Evolutionary conservation across 1,140 invertebrate species (phyloP), one percentile per base, ranked within the genome.

Genomic region (Cephus cinctus): DNA sequence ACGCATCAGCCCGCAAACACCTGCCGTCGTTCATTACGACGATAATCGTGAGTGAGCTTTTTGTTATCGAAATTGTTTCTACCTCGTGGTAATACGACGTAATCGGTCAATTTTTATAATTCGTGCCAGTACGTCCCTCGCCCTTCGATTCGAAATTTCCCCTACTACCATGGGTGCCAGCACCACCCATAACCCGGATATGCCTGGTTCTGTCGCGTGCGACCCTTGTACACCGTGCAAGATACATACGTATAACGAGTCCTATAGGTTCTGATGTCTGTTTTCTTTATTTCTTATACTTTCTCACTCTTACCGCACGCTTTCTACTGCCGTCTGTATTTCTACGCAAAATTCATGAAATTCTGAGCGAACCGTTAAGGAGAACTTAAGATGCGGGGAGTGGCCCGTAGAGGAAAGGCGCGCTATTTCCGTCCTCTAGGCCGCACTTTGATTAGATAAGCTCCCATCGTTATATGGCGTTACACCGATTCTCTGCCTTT

Each of bases 401-500:
- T 47, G 44, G 47, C 23, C 50, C 35, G 53, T 54, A 65, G 58
- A 57, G 64, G 56, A 61, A 68, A 67, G 56, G 54, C 56, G 52
- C 56, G 58, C 50, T 67, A 62, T 65, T 68, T 69, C 65, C 65
- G 64, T 60, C 57, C 51, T 59, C 57, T 35, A 27, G 54, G 56
- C 58, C 57, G 59, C 50, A 58, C 50, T 67, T 61, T 66, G 66
- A 68, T 71, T 65, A 71, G 68, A 71, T 71, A 71, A 71, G 45
- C 48, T 43, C 44, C 47, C 27, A 12, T 54, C 46, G 51, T 61
- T 27, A 27, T 27, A n/a, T 27, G n/a, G 25, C 25, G 25, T 27
- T n/a, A 27, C 25, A 27, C 25, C 6, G n/a, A n/a, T 27, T 27
- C 25, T n/a, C 6, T 27, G 25, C 6, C 25, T 27, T n/a, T 27